phyloP scores from a whole-genome alignment of 2,888 invertebrate species.

The Amiota communis region DNA sequence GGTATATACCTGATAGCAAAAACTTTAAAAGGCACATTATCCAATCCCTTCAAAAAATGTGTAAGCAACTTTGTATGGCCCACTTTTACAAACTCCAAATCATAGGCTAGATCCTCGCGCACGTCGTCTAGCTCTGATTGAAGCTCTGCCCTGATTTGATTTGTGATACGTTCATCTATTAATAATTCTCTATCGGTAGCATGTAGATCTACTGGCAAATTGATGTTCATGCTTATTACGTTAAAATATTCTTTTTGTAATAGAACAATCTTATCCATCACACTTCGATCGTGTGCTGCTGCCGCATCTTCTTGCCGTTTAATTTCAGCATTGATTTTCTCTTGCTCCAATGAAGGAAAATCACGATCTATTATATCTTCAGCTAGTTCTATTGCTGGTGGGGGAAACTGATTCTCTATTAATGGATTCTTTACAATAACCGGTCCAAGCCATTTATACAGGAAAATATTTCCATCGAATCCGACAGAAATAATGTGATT shows the following conservation, averaged over 20 bases:
- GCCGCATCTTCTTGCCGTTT: constrained; percentile 66
- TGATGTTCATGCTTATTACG: constrained; percentile 76
- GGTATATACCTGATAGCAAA: constrained; percentile 75
- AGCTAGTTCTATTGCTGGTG: constrained; percentile 35
- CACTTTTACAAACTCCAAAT: constrained; percentile 81
- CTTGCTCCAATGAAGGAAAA: constrained; percentile 76
- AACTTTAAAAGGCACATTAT: constrained; percentile 78
- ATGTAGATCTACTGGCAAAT: constrained; percentile 77
- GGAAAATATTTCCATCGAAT: constrained; percentile 84
- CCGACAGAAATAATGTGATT: constrained; percentile 78
- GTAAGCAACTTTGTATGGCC: constrained; percentile 78
- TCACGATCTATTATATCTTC: constrained; percentile 65
- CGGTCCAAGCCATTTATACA: constrained; percentile 76
- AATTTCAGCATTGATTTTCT: constrained; percentile 79
- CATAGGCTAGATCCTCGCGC: constrained; percentile 79
- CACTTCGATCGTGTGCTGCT: constrained; percentile 77
- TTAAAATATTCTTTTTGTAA: constrained; percentile 77
- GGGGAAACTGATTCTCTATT: constrained; percentile 5
- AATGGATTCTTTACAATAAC: constrained; percentile 22
- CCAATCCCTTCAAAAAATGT: constrained; percentile 80
- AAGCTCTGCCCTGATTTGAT: constrained; percentile 77
- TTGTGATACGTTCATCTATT: constrained; percentile 80
- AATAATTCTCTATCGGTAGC: constrained; percentile 78
- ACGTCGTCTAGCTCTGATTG: constrained; percentile 79
- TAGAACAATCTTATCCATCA: constrained; percentile 75